Base-by-base conservation (phyloP, 2,113 vertebrate genomes). In the Rhombomys opimus region DNA sequence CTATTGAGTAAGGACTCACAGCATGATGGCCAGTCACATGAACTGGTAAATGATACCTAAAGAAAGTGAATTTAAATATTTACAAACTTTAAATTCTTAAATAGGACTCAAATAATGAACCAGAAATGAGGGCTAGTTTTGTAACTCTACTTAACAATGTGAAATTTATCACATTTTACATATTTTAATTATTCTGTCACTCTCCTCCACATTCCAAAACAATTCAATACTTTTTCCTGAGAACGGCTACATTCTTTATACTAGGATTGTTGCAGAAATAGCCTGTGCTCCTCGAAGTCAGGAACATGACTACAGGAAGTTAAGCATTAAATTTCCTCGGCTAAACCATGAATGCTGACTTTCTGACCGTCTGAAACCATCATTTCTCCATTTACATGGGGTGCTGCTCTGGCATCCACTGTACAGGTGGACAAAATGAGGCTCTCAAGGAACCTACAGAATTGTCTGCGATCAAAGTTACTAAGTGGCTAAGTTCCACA, bases 1-100 rank as follows among this genome's bases (percentile, higher is more conserved):
- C 98, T 22, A 99, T 97, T 97, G 99, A 98, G 95, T 99, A 98
- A 1, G 99, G 99, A 96, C 99, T 99, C 90, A 99, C 99, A 2
- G 99, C 99, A 63, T 99, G 99, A 98, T 99, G 99, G 95, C 97
- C 98, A 6, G 92, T 96, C 25, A 98, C 97, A 88, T 95, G 98
- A 35, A 99, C 98, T 1, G 99, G 99, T 4, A 99, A 97, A 96
- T 99, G 99, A 97, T 99, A 99, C 96, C 99, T 99, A 52, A 57
- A 92, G 46, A 76, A 94, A 93, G 87, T 5, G 3, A 5, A 59
- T 46, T 87, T 32, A 96, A 91, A 86, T 22, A 46, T 41, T 89
- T 22, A 72, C 1, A 4, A 35, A 86, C 38, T 72, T 86, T 15
- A 75, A 80, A 41, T 17, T 57, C 35, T 67, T 30, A 91, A 65